Base-by-base conservation (phyloP, 92 coral and sea anemone genomes). In the Bergia sp. region DNA sequence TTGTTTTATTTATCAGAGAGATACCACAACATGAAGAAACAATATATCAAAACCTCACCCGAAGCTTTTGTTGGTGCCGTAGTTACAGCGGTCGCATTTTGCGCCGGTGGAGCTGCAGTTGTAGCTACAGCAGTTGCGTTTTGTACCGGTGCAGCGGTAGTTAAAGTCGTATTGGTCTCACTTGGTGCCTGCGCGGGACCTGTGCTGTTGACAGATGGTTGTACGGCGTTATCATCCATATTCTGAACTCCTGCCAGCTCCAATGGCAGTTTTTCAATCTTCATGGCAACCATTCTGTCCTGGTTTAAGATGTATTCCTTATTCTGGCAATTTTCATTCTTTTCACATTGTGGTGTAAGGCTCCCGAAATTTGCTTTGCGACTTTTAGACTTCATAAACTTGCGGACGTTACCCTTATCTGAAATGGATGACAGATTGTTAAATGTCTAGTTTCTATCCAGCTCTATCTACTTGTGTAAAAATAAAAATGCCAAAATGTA, bases 331-430 rank as follows among this genome's bases (percentile, higher is more conserved):
- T 84, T 82, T 44, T 91, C 92, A 29, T 87, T 66, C 20, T 39
- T 86, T 41, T 74, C 37, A 16, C 88, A 85, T 12, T 41, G 82
- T 13, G 38, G 44, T 37, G 71, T 65, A 39, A 87, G 85, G 3
- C 41, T 36, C 12, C 53, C 47, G 21, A 67, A 37, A 42, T 83
- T 86, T 61, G 89, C 64, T 66, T 64, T 74, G 38, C 79, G 80
- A 18, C 76, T 38, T 74, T 75, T 91, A 11, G 88, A 89, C n/a
- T 79, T 80, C 42, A 91, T 39, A 20, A 88, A 42, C 18, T 89
- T 85, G 40, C 58, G 23, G 4, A 91, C 78, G 50, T 89, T 85
- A 2, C 94, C 91, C 12, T 89, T 89, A 65, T 91, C 94, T 91
- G 66, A 55, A 73, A 36, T 8, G 29, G 10, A 61, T 37, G 42